Percentiles rank a stretch among this genome's conserved stretches.
These are phyloP conservation scores for Nephrotoma flavescens DNA, from an alignment of 2,888 invertebrate species.

Conservation along the genomic window DNA sequence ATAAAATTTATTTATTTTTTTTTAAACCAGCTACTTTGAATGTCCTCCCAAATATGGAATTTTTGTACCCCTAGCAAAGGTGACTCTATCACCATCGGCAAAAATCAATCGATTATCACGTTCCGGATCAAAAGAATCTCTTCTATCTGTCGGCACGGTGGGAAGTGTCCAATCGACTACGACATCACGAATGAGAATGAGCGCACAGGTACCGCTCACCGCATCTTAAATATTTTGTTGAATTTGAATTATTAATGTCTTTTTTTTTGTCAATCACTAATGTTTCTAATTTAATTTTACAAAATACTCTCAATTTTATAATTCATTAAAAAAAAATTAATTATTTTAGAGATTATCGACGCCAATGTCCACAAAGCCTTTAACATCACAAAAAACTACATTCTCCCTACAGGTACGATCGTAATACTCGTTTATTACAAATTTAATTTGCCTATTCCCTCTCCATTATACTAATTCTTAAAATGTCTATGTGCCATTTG, in stretches of 20 bases:
- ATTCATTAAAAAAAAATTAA: neutral
- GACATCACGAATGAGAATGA: slow-evolving; percentile 31
- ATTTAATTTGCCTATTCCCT: neutral
- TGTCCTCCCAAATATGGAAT: slow-evolving; percentile 83
- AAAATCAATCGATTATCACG: slow-evolving; percentile 50
- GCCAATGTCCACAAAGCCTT: slow-evolving; percentile 10
- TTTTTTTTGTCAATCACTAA: slow-evolving; percentile 1
- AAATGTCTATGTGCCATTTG: neutral
- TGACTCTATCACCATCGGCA: slow-evolving; percentile 68
- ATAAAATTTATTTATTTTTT: neutral
- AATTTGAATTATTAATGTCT: slow-evolving; percentile 2
- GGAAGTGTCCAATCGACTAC: slow-evolving; percentile 37
- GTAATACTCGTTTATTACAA: neutral
- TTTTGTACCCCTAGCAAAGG: slow-evolving; percentile 85
- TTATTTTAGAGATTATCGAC: slow-evolving; percentile 11
- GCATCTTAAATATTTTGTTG: neutral
- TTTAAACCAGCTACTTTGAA: slow-evolving; percentile 69
- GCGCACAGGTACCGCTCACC: slow-evolving; percentile 18
- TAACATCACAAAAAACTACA: slow-evolving; percentile 13
- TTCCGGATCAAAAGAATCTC: slow-evolving; percentile 72
- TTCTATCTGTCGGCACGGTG: slow-evolving; percentile 52
- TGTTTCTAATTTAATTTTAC: neutral
- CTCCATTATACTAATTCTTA: neutral
- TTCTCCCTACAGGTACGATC: slow-evolving; percentile 16
- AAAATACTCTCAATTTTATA: neutral